Evolutionary conservation across 2,797 vertebrate species (phyloP).

Genomic region (Urosaurus nigricauda): DNA sequence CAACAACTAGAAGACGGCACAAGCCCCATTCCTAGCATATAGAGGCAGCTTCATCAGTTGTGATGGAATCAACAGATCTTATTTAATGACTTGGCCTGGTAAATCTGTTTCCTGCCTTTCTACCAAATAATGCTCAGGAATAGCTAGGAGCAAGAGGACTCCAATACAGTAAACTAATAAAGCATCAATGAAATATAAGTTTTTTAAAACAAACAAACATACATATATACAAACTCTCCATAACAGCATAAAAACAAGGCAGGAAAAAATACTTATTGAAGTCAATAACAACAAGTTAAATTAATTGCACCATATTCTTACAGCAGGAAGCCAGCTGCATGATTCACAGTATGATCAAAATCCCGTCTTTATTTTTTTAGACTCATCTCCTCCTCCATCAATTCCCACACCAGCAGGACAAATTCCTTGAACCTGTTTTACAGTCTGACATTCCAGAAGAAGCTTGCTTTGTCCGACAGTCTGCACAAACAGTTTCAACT

Average conservation of each 20-base stretch:
- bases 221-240: neutral
- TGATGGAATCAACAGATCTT: neutral
- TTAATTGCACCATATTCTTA: neutral
- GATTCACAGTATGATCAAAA: neutral
- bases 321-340: neutral
- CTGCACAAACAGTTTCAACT: neutral
- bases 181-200: neutral
- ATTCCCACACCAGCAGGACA: neutral
- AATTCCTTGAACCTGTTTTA: neutral
- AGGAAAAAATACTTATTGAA: neutral
- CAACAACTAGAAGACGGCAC: neutral
- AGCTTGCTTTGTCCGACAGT: constrained; percentile 40
- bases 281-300: neutral
- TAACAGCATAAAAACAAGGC: no score
- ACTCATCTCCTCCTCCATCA: neutral
- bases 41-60: neutral
- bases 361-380: no score
- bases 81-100: neutral
- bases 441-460: constrained; percentile 34
- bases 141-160: neutral
- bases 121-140: neutral
- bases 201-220: neutral
- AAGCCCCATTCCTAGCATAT: neutral
- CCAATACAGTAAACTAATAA: neutral
- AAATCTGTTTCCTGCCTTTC: neutral